A percentile compares a stretch with the other conserved stretches of the same genome.
Evolutionary conservation across 2,888 invertebrate genomes (phyloP).

Genomic region (Dastarcus helophoroides): DNA sequence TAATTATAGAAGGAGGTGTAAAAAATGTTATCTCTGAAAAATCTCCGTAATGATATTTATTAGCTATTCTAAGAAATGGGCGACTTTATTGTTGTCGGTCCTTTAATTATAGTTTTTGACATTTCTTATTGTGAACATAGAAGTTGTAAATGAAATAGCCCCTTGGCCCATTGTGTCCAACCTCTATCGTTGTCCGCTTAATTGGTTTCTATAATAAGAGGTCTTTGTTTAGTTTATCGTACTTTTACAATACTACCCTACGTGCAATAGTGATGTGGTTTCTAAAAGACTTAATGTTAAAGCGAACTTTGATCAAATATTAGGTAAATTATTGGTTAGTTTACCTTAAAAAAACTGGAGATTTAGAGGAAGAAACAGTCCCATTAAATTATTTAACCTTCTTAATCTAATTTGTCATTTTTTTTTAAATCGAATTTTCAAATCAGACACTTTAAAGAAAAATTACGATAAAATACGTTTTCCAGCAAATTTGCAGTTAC

Average conservation of each 20-base stretch:
- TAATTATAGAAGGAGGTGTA: constrained; percentile 30
- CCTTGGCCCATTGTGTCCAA: constrained; percentile 12
- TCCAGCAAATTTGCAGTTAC: no score
- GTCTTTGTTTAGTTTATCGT: constrained; percentile 9
- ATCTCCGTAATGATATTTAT: constrained; percentile 21
- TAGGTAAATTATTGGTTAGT: no score
- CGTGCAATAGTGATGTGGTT: no score
- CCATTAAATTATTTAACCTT: no score
- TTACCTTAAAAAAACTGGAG: no score
- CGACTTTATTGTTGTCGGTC: constrained; percentile 16
- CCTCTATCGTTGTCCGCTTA: constrained; percentile 13
- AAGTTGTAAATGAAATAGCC: constrained; percentile 15
- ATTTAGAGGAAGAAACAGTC: no score
- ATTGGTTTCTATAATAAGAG: constrained; percentile 13
- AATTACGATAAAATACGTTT: no score
- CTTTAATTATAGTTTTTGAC: constrained; percentile 19
- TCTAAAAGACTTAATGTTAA: no score
- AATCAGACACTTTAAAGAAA: no score
- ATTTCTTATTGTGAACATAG: constrained; percentile 17
- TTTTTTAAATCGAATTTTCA: no score
- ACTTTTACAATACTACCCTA: constrained; percentile 9
- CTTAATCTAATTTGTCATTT: no score
- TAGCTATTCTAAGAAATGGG: constrained; percentile 19
- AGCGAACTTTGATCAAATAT: no score
- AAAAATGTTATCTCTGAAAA: constrained; percentile 24